Base-by-base conservation (phyloP, 2,113 vertebrate species). In the Dicrurus megarhynchus region DNA sequence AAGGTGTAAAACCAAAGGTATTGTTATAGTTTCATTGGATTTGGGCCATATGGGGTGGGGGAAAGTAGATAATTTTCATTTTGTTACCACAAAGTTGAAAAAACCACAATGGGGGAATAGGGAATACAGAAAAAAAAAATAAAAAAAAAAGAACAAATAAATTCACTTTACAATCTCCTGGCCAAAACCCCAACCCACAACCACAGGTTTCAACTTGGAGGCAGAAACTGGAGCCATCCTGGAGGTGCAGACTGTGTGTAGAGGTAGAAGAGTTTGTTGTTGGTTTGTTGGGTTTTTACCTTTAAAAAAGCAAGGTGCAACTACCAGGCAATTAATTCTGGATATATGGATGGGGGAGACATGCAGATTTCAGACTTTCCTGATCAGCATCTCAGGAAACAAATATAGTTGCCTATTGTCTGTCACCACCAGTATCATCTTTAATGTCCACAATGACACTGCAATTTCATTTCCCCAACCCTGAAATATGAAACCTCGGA, bases 401-500 rank as follows among this genome's bases (percentile, higher is more conserved):
- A 95, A 81, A 90, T 32, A 64, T 16, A 84, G 39, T 26, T 93
- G 39, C 39, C 68, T 85, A 0, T 35, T 90, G 16, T 77, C 79
- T 67, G 71, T 93, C 47, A 86, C 33, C 1, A 96, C 55, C 2
- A 3, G 49, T 60, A 41, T 77, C 39, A 37, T 27, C 75, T 92
- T 83, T 65, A 73, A 79, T 42, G 60, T 42, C 39, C 79, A 78
- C 63, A 81, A n/a, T 20, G 59, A 77, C 64, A 78, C 30, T 41
- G 64, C 63, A 88, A 86, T 90, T 90, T 85, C 71, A 84, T 95
- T 96, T 96, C 27, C 32, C 35, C 67, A 70, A 9, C 33, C 17
- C 75, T 94, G 68, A 90, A 84, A 94, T 77, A 84, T 56, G 52
- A 90, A 87, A 90, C 81, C 84, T 15, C 74, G 47, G 59, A 70